These are phyloP conservation scores for Nannoperca obscura DNA, from an alignment of 2,797 vertebrate genomes.

Conservation along the genomic window DNA sequence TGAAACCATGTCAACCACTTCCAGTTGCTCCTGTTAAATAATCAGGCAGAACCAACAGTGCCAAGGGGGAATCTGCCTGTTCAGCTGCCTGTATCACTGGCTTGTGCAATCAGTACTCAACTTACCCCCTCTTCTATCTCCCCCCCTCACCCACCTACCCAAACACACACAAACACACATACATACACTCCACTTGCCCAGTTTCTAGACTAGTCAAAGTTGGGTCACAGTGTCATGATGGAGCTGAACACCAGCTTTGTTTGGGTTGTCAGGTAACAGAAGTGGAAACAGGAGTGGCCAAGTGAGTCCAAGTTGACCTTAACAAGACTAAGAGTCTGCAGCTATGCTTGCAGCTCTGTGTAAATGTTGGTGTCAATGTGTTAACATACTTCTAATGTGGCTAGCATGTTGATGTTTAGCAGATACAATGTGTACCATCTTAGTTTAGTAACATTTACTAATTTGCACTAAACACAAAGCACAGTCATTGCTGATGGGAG, in stretches of 20 bases:
- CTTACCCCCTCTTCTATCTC: slow-evolving; percentile 23
- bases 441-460: slow-evolving; percentile 2
- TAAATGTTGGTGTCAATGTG: background rate
- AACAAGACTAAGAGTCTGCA: background rate
- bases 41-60: slow-evolving; percentile 81
- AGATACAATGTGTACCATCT: background rate
- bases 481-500: too few relatives aligned
- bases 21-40: slow-evolving; percentile 83
- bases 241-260: slow-evolving; percentile 28
- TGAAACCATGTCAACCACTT: slow-evolving; percentile 83
- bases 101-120: slow-evolving; percentile 68
- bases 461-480: background rate
- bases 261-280: slow-evolving; percentile 6
- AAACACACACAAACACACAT: slow-evolving; percentile 11
- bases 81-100: slow-evolving; percentile 69
- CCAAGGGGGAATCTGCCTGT: slow-evolving; percentile 65
- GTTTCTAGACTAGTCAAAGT: slow-evolving; percentile 16
- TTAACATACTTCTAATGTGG: background rate
- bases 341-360: background rate
- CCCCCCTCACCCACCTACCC: slow-evolving; percentile 7
- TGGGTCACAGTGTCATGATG: slow-evolving; percentile 1
- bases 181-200: slow-evolving; percentile 7
- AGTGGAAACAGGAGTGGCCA: background rate
- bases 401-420: background rate
- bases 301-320: slow-evolving; percentile 2